Conservation (phyloP, 2,888 invertebrate genomes). For the Papilio protenor region DNA sequence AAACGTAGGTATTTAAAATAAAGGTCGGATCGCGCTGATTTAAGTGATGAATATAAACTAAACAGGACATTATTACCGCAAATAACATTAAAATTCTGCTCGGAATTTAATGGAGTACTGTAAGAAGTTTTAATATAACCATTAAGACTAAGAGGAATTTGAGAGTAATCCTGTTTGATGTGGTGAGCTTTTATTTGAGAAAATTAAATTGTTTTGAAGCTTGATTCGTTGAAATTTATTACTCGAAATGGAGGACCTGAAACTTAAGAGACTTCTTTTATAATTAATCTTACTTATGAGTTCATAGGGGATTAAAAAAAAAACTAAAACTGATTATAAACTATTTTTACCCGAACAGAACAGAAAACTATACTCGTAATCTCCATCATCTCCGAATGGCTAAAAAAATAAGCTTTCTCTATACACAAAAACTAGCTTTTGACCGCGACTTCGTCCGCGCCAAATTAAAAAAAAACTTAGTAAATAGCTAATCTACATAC, state of each 20-base stretch:
- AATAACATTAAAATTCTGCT: conserved; percentile 16
- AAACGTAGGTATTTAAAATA: too few relatives aligned
- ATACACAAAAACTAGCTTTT: too few relatives aligned
- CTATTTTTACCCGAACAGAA: too few relatives aligned
- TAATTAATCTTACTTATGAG: too few relatives aligned
- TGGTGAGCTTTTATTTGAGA: conserved; percentile 18
- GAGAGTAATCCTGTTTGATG: conserved; percentile 20
- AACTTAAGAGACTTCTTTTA: background rate
- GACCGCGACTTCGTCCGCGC: too few relatives aligned
- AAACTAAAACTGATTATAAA: too few relatives aligned
- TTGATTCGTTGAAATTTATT: background rate
- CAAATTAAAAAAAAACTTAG: too few relatives aligned
- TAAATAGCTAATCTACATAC: too few relatives aligned
- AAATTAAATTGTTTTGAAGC: conserved; percentile 23
- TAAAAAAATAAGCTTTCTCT: too few relatives aligned
- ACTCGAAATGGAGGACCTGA: background rate
- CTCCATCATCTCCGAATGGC: too few relatives aligned
- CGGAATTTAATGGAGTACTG: conserved; percentile 15
- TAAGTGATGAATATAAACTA: conserved; percentile 9
- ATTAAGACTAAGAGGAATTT: conserved; percentile 21
- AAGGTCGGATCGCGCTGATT: background rate
- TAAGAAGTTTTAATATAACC: conserved; percentile 17
- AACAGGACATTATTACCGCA: conserved; percentile 14
- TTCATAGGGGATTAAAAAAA: too few relatives aligned
- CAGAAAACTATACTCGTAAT: too few relatives aligned